Base-by-base conservation (phyloP, 37 sponge, comb jelly and placozoan species). In the Oopsacas minuta region DNA sequence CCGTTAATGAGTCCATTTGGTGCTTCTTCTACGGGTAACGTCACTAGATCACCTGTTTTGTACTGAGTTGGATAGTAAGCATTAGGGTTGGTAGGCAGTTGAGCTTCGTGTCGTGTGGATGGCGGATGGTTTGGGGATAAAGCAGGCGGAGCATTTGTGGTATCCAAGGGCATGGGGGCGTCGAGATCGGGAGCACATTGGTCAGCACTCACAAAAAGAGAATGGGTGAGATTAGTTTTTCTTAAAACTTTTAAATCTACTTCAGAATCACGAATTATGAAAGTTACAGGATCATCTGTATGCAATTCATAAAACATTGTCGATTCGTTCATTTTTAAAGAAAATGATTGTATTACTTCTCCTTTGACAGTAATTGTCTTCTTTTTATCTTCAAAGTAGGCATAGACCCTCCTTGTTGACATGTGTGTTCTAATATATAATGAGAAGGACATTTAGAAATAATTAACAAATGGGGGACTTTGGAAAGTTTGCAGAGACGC, bases 141-240 rank as follows among this genome's bases (percentile, higher is more conserved):
- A 42, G 49, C 12, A 15, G 49, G 49, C 8, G 75, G 28, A 34
- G 7, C 28, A 25, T 10, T 61, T n/a, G n/a, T n/a, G n/a, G n/a
- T n/a, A n/a, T n/a, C n/a, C n/a, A n/a, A n/a, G n/a, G n/a, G n/a
- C n/a, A n/a, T n/a, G n/a, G n/a, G n/a, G n/a, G n/a, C n/a, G n/a
- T n/a, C n/a, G n/a, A n/a, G n/a, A 25, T 61, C 75, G 30, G 75
- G 75, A 3, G 75, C 75, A 61, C 75, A 61, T n/a, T 61, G 75
- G 3, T 61, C 75, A 5, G 75, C 17, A 12, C 17, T 61, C 1
- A 61, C 75, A 61, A 61, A 61, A 7, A 61, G 75, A 20, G 75
- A 61, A 3, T 12, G 30, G 1, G 22, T 3, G 28, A 20, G 28
- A 10, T 61, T 12, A 25, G 75, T 12, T 25, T n/a, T 10, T n/a